Conservation (phyloP, 2,797 vertebrate genomes). For the Spinus olivaceus region DNA sequence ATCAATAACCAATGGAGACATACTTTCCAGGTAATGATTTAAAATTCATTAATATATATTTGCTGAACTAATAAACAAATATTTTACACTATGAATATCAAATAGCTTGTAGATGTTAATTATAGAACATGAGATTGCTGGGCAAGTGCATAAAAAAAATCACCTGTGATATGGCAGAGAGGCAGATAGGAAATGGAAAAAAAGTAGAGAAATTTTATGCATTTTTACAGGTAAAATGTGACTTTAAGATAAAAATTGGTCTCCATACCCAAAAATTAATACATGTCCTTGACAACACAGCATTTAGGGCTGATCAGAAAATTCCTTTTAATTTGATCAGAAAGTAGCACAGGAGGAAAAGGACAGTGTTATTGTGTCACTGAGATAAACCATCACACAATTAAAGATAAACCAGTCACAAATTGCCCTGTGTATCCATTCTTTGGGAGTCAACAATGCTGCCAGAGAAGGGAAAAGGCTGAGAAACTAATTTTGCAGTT, state of each 20-base stretch:
- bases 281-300: rapidly evolving
- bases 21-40: neutral
- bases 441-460: neutral
- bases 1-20: conserved; percentile 3
- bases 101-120: neutral
- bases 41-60: neutral
- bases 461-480: neutral
- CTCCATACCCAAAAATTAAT: neutral
- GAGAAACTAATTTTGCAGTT: neutral
- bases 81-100: neutral
- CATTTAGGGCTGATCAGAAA: neutral
- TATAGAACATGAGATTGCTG: neutral
- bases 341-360: neutral
- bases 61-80: conserved; percentile 12
- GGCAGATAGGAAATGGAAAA: neutral
- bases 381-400: neutral
- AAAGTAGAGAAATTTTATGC: neutral
- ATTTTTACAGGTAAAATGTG: neutral
- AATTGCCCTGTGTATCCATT: rapidly evolving
- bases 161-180: neutral
- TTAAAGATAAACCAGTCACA: neutral
- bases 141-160: neutral
- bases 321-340: neutral
- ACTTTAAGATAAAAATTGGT: neutral
- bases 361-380: neutral